These are phyloP conservation scores for Percopsis transmontana DNA, from an alignment of 2,113 vertebrate genomes.

Conservation along the genomic window DNA sequence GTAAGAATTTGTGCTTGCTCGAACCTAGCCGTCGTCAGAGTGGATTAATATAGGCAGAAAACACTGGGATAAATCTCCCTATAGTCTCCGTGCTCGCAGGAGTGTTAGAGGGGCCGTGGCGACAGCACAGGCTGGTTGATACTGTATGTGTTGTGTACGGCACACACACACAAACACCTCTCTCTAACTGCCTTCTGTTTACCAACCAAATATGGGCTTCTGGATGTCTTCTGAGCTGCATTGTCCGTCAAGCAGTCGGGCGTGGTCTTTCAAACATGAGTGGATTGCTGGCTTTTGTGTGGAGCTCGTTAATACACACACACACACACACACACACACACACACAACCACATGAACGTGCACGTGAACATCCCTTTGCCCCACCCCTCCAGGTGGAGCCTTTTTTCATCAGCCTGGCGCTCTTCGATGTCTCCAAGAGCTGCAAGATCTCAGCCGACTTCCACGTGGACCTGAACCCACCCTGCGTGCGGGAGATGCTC, in stretches of 20 bases:
- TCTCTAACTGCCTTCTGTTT: background rate
- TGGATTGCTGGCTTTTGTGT: background rate
- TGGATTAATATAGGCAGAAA: slow-evolving; percentile 35
- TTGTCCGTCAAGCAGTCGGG: slow-evolving; percentile 2
- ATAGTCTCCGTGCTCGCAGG: background rate
- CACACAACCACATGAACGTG: background rate
- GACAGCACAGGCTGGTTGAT: no score
- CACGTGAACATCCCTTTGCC: background rate
- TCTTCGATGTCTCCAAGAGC: slow-evolving; percentile 91
- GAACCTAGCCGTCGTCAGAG: background rate
- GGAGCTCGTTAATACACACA: background rate
- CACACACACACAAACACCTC: no score
- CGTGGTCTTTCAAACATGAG: slow-evolving; percentile 13
- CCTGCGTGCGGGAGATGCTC: slow-evolving; percentile 88
- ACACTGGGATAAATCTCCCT: slow-evolving; percentile 28
- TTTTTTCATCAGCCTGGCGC: slow-evolving; percentile 92
- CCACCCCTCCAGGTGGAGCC: slow-evolving; percentile 87
- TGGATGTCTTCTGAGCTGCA: slow-evolving; percentile 28
- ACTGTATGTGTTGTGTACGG: no score
- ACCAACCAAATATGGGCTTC: background rate
- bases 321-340: background rate
- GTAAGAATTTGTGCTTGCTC: background rate
- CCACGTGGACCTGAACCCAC: slow-evolving; percentile 91
- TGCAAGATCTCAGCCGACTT: slow-evolving; percentile 98
- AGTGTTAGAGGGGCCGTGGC: slow-evolving; percentile 26